Percentiles rank a stretch among this genome's conserved stretches.
Evolutionary conservation across 2,797 vertebrate species (phyloP).

Genomic region (Pteropus rufus): DNA sequence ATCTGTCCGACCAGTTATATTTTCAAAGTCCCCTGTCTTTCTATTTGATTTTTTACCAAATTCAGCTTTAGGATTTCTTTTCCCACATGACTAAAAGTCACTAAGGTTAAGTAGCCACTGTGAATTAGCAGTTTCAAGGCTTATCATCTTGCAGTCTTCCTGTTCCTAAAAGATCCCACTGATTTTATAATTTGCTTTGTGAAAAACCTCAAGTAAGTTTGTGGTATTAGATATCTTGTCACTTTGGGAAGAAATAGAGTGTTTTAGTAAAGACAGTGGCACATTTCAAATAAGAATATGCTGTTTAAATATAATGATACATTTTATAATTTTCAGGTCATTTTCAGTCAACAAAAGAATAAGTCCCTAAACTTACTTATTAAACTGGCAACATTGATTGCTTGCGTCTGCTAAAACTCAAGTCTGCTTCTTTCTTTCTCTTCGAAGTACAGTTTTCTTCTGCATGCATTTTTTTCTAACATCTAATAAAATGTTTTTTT

Average conservation of each 20-base stretch:
- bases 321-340: neutral
- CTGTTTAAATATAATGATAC: neutral
- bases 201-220: constrained; percentile 14
- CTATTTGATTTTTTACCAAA: neutral
- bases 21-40: neutral
- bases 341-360: neutral
- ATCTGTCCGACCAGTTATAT: neutral
- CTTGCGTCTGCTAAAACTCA: neutral
- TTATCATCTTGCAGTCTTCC: neutral
- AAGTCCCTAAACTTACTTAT: neutral
- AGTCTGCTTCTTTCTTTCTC: neutral
- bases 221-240: neutral
- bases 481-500: neutral
- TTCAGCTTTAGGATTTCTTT: neutral
- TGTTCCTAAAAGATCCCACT: neutral
- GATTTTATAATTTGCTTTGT: constrained; percentile 8
- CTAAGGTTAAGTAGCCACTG: neutral
- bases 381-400: neutral
- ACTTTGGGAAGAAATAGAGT: neutral
- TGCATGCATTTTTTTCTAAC: constrained; percentile 50
- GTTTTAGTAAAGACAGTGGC: neutral
- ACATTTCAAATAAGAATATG: neutral
- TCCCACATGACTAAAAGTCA: neutral
- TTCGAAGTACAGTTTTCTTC: neutral
- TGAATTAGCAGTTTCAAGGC: neutral